Evolutionary conservation across 2,113 vertebrate species (phyloP).

Genomic region (Epinephelus cyanopodus): DNA sequence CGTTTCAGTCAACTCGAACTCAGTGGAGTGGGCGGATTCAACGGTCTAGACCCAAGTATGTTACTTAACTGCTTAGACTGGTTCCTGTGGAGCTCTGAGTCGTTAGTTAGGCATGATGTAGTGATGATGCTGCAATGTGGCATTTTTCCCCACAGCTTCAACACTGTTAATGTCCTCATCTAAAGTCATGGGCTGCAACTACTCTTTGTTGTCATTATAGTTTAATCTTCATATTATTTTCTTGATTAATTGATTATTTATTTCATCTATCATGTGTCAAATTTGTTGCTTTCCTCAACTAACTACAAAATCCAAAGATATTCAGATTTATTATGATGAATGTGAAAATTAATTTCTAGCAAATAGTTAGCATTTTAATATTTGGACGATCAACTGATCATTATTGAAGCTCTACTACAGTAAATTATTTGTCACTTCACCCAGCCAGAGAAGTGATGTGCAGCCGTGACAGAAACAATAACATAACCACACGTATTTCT

Average conservation of each 20-base stretch:
- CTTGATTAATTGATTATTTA: neutral
- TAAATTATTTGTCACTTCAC: neutral
- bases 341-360: neutral
- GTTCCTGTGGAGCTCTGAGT: conserved; percentile 16
- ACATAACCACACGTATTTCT: neutral
- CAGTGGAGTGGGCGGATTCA: no score
- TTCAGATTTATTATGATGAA: neutral
- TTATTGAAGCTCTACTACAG: neutral
- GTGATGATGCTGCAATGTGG: neutral
- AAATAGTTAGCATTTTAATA: neutral
- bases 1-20: no score
- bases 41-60: neutral
- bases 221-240: neutral
- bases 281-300: neutral
- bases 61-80: conserved; percentile 24
- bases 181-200: neutral
- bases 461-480: neutral
- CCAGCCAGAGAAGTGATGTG: neutral
- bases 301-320: neutral
- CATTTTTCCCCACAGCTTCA: neutral
- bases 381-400: no score
- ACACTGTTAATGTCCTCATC: neutral
- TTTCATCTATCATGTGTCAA: neutral
- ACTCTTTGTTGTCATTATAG: neutral
- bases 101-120: neutral